These are phyloP conservation scores for Saxicola maurus DNA, from an alignment of 2,797 vertebrate species.

Conservation along the genomic window DNA sequence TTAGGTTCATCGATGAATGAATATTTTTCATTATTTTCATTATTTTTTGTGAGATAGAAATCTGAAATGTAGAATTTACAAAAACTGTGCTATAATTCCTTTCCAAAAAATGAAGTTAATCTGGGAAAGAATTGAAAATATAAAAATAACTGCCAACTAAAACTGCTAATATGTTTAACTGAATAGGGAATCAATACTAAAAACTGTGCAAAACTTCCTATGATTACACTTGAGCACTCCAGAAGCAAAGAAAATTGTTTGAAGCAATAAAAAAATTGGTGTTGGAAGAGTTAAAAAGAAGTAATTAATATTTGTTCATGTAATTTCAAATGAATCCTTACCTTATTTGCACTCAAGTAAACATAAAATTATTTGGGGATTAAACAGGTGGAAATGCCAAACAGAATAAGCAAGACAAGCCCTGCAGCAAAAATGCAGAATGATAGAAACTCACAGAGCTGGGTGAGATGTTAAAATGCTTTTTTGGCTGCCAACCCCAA, in stretches of 20 bases:
- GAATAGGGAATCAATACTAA: neutral
- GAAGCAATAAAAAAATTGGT: neutral
- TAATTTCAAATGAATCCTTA: neutral
- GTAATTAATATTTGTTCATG: neutral
- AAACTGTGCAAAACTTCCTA: neutral
- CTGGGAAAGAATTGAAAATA: neutral
- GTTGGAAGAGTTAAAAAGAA: neutral
- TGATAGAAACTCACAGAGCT: neutral
- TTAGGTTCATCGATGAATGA: neutral
- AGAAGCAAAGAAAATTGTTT: neutral
- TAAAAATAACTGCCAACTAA: neutral
- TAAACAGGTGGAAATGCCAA: neutral
- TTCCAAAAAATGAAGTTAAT: neutral
- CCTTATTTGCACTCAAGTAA: neutral
- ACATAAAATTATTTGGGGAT: neutral
- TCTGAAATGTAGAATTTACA: neutral
- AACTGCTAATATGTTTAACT: neutral
- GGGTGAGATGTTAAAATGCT: neutral
- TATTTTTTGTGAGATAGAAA: neutral
- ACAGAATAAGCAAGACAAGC: neutral
- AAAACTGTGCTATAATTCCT: neutral
- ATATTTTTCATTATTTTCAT: neutral
- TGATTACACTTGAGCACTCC: neutral
- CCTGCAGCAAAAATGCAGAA: neutral
- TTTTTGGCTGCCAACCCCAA: neutral